Evolutionary conservation across 2,113 vertebrate species (phyloP), one percentile per base, ranked within the genome.

Genomic region (Geococcyx californianus): DNA sequence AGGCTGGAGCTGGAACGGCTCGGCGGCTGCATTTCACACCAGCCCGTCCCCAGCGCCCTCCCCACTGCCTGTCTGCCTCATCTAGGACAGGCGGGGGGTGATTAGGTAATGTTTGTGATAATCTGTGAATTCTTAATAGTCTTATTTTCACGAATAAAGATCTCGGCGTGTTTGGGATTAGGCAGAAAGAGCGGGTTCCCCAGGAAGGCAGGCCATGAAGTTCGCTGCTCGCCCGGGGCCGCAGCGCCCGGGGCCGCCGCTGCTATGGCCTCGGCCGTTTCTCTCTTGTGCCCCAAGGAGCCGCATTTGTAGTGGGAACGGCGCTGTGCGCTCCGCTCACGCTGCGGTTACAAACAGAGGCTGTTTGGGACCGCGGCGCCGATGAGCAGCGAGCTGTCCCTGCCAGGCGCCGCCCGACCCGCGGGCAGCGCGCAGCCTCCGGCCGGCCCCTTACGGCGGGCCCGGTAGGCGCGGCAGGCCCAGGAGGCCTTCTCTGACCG

Each of bases 91-190:
- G 91, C 82, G 58, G 60, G 92, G 95, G 84, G 94, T 93, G 96
- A 95, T 96, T 77, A 97, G 92, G 90, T 85, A 96, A 96, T 87
- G 91, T 93, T 96, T 95, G 74, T 79, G 75, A 70, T 95, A 95
- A 96, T 96, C 93, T 95, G 87, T 85, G 95, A 97, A 93, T 89
- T 87, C 89, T 80, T 95, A 95, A 90, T 91, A 85, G 80, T 93
- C 54, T 60, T 82, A 86, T 93, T 96, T 97, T 86, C 90, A 70
- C 67, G 20, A 56, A 49, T 73, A 78, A 96, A 87, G 72, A 79
- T 74, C 76, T 93, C 84, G 6, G 40, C 56, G 21, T 82, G 74
- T 77, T 68, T 87, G 56, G 68, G 52, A 81, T 78, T 34, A 68
- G 84, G 80, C 74, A 25, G 83, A 33, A 45, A 13, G 36, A 24